These are phyloP conservation scores for Aviceda subcristata DNA, from an alignment of 2,113 vertebrate genomes.

Conservation along the genomic window DNA sequence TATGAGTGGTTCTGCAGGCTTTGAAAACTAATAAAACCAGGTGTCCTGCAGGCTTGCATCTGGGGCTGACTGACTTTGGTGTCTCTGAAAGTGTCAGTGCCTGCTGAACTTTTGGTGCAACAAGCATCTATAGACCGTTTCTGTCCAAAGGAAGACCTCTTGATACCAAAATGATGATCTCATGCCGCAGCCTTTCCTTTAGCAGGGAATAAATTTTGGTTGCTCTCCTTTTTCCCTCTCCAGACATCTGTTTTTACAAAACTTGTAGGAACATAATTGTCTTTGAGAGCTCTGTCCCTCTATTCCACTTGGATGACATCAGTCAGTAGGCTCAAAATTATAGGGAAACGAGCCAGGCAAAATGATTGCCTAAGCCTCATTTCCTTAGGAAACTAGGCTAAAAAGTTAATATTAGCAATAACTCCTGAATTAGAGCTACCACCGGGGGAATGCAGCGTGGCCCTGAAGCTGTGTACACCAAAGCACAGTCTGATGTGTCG, in stretches of 20 bases:
- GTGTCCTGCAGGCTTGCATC: not conserved
- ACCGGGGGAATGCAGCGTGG: not conserved
- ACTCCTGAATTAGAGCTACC: not conserved
- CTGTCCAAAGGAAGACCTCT: not conserved
- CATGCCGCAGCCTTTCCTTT: not conserved
- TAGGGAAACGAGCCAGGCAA: slow-evolving; percentile 18
- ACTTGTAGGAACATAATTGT: not conserved
- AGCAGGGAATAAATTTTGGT: not conserved
- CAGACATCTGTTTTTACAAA: not conserved
- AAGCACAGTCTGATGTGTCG: not conserved
- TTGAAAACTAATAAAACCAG: not conserved
- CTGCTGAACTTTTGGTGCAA: not conserved
- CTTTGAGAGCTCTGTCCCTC: not conserved
- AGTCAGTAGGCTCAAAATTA: slow-evolving; percentile 17
- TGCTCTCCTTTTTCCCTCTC: not conserved
- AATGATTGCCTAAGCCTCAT: slow-evolving; percentile 33
- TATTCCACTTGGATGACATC: slow-evolving; percentile 20
- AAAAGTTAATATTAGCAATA: slow-evolving; percentile 30
- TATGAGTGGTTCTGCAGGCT: not conserved
- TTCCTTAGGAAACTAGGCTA: slow-evolving; percentile 25
- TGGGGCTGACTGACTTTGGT: not conserved
- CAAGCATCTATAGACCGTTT: not conserved
- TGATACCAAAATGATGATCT: not conserved
- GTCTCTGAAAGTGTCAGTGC: not conserved
- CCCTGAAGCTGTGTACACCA: not conserved